Percentiles rank a stretch among this genome's conserved stretches.
These are phyloP conservation scores for Cerceris ruficornis DNA, from an alignment of 2,888 invertebrate species.

Conservation along the genomic window DNA sequence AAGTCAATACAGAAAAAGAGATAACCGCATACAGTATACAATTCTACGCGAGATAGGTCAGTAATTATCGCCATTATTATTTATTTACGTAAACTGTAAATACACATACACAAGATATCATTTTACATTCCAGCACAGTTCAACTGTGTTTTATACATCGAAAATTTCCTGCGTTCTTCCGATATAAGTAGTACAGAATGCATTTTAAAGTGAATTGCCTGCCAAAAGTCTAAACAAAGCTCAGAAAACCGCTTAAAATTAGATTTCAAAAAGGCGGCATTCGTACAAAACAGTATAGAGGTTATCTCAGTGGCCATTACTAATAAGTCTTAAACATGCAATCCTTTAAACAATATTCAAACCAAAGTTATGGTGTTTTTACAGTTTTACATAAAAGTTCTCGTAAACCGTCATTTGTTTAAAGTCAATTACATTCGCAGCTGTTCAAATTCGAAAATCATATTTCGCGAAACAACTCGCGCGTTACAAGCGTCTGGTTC, in stretches of 20 bases:
- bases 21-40: neutral
- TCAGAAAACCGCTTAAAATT: slow-evolving; percentile 16
- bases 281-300: slow-evolving; percentile 45
- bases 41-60: no score
- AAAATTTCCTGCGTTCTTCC: no score
- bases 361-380: neutral
- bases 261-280: slow-evolving; percentile 42
- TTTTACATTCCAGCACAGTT: neutral
- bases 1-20: neutral
- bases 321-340: slow-evolving; percentile 30
- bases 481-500: slow-evolving; percentile 68
- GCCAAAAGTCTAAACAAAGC: slow-evolving; percentile 7
- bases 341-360: slow-evolving; percentile 9
- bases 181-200: neutral
- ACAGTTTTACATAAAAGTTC: neutral
- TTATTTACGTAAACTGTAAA: neutral
- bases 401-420: slow-evolving; percentile 19
- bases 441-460: slow-evolving; percentile 69
- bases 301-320: slow-evolving; percentile 54
- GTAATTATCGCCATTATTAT: neutral
- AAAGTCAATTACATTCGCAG: slow-evolving; percentile 14
- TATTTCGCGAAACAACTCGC: slow-evolving; percentile 58
- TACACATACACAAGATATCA: slow-evolving; percentile 6
- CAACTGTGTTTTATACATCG: no score
- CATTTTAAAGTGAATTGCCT: neutral